These are phyloP conservation scores for Leucoraja erinaceus DNA, from an alignment of 2,113 vertebrate species.

Conservation along the genomic window DNA sequence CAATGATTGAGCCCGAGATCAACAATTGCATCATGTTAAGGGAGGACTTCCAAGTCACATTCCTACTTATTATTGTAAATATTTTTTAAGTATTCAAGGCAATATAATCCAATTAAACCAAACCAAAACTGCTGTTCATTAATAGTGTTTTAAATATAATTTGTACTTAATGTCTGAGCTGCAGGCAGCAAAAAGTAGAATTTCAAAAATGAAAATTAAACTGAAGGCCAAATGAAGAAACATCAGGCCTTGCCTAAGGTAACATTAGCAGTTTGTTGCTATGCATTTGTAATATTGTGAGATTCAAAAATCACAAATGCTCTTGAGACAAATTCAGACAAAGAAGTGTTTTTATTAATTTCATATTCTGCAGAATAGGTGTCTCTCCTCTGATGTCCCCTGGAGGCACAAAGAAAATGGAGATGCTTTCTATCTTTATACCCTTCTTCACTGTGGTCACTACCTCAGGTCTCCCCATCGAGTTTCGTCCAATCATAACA, in stretches of 20 bases:
- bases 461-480: too few relatives aligned
- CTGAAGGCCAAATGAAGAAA: slow-evolving; percentile 3
- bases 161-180: slow-evolving; percentile 8
- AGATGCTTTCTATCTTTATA: too few relatives aligned
- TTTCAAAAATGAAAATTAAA: slow-evolving; percentile 8
- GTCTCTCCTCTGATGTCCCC: too few relatives aligned
- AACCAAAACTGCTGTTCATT: slow-evolving; percentile 9
- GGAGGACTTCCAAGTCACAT: not conserved
- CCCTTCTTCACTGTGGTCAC: too few relatives aligned
- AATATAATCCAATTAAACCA: slow-evolving; percentile 12
- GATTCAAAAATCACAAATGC: too few relatives aligned
- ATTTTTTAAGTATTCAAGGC: not conserved
- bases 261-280: not conserved
- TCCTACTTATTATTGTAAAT: slow-evolving; percentile 25
- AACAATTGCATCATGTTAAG: not conserved
- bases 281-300: slow-evolving; percentile 6
- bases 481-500: too few relatives aligned
- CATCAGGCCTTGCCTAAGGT: not conserved
- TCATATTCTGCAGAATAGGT: too few relatives aligned
- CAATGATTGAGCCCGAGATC: not conserved
- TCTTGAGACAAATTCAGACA: too few relatives aligned
- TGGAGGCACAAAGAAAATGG: too few relatives aligned
- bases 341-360: too few relatives aligned
- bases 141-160: slow-evolving; percentile 10
- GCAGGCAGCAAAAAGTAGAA: not conserved